Evolutionary conservation across 2,113 vertebrate genomes (phyloP), one percentile per base, ranked within the genome.

Genomic region (Agapornis roseicollis): DNA sequence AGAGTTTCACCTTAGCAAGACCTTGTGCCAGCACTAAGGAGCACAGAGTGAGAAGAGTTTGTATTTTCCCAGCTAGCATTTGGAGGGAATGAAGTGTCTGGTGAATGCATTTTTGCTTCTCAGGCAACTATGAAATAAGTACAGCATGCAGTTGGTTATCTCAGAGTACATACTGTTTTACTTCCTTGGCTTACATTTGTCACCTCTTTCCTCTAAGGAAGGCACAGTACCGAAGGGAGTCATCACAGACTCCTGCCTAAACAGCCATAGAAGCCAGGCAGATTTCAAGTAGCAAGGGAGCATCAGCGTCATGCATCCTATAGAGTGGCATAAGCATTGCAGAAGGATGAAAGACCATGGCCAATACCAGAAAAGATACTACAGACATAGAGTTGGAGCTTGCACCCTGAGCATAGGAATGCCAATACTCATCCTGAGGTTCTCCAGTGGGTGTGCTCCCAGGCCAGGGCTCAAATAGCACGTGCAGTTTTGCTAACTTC

Each of bases 1-100:
- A 49, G 74, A 90, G 61, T 47, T 89, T 76, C 77, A 92, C 88
- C 80, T 76, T 61, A 73, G 80, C 80, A 93, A 84, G 69, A 86
- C 64, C 11, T 33, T 71, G 47, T 60, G 61, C 76, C 70, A 84
- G 65, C 77, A 72, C 68, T 65, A 24, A 53, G 58, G n/a, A 61
- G 44, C 50, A 39, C n/a, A 50, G 14, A 53, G 35, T 17, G 66
- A 85, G 71, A 79, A 77, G 47, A 69, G 35, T 28, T 78, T 33
- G 44, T 15, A 5, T 50, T 76, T 92, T 96, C 47, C 65, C 56
- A 80, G 65, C 64, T 28, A 35, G 12, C 6, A 0, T 35, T 68
- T 5, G 2, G 31, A 83, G 55, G 33, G 47, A 60, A 25, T 33
- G 10, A 53, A 80, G 22, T 74, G 85, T 68, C 88, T 79, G n/a